These are phyloP conservation scores for Siderastrea siderea DNA, from an alignment of 92 coral and sea anemone species.

Conservation along the genomic window DNA sequence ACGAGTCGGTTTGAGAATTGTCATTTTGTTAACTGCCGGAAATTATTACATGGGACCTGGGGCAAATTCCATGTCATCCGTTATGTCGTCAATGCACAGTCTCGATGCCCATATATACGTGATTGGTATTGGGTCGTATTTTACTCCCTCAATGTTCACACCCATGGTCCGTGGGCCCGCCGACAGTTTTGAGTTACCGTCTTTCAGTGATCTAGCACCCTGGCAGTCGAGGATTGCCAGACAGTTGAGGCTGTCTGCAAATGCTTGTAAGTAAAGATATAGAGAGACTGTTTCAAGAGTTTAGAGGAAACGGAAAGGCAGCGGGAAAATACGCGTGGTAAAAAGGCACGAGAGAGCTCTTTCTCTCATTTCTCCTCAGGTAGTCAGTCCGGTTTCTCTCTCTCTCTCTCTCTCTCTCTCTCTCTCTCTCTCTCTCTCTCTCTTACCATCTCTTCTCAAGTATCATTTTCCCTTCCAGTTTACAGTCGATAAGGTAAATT, in stretches of 20 bases:
- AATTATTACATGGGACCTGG: constrained; percentile 53
- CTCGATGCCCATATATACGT: constrained; percentile 57
- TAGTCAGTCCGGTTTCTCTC: neutral
- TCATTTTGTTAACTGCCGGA: constrained; percentile 61
- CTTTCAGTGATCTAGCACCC: constrained; percentile 9
- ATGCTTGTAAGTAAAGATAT: constrained; percentile 20
- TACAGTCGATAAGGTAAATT: too few species aligned
- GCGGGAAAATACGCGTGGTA: too few species aligned
- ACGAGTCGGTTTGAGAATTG: constrained; percentile 60
- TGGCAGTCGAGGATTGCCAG: constrained; percentile 19
- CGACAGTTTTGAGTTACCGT: constrained; percentile 23
- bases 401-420: neutral
- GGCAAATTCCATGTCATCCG: constrained; percentile 30
- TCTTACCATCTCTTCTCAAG: neutral
- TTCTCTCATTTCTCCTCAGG: too few species aligned
- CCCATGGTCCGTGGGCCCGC: constrained; percentile 47
- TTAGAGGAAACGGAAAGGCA: too few species aligned
- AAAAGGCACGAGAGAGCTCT: too few species aligned
- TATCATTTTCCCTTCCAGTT: too few species aligned
- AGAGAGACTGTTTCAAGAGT: neutral
- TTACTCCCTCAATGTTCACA: constrained; percentile 35
- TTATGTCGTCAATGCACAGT: constrained; percentile 34
- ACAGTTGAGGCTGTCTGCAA: constrained; percentile 27
- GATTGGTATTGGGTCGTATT: constrained; percentile 55
- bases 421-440: neutral